Evolutionary conservation across 92 coral and sea anemone genomes (phyloP).

Genomic region (Zoanthus solanderi): DNA sequence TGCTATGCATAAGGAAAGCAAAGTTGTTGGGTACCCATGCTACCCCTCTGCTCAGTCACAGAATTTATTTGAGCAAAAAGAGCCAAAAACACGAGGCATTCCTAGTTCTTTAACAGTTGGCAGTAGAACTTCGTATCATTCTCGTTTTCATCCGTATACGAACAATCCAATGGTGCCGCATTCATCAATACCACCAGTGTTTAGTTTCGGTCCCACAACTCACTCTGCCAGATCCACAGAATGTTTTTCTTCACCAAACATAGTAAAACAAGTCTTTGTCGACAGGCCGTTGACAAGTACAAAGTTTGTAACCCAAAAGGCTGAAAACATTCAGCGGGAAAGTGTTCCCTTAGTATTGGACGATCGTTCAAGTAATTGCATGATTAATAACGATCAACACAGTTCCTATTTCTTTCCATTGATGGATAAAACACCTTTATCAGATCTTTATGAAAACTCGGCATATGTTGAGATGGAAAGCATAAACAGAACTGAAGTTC

Average conservation of each 20-base stretch:
- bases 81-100: background rate
- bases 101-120: conserved; percentile 12
- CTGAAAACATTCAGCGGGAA: conserved; percentile 3
- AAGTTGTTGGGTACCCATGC: background rate
- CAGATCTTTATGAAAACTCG: background rate
- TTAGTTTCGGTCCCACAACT: background rate
- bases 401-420: background rate
- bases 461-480: background rate
- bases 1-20: background rate
- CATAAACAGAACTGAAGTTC: background rate
- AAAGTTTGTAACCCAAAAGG: background rate
- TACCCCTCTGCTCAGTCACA: background rate
- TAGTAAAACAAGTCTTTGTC: background rate
- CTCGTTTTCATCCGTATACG: conserved; percentile 7
- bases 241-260: background rate
- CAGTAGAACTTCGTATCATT: background rate
- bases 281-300: conserved; percentile 8
- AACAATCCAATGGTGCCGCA: background rate
- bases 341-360: background rate
- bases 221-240: background rate
- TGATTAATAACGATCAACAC: background rate
- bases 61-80: background rate
- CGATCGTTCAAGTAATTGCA: background rate
- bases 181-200: conserved; percentile 1
- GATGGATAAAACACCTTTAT: background rate